These are phyloP conservation scores for Cantharis nigra DNA, from an alignment of 2,888 invertebrate species.

Conservation along the genomic window DNA sequence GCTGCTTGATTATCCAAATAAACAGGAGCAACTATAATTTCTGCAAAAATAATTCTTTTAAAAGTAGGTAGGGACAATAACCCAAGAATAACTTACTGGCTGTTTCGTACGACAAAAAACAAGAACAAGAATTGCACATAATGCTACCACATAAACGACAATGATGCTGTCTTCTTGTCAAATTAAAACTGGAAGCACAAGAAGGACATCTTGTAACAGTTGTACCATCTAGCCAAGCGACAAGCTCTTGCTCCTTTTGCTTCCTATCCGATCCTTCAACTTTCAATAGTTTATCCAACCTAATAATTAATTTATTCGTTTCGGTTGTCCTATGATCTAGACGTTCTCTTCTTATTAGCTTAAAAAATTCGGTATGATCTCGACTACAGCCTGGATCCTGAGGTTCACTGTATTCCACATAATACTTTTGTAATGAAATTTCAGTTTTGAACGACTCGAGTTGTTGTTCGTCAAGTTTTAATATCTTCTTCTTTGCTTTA, in stretches of 20 bases:
- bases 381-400: conserved; percentile 70
- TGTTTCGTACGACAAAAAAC: conserved; percentile 77
- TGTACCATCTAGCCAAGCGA: conserved; percentile 92
- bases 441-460: conserved; percentile 64
- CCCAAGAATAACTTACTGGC: conserved; percentile 67
- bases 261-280: conserved; percentile 74
- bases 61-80: neutral
- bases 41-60: conserved; percentile 34
- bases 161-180: conserved; percentile 91
- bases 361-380: conserved; percentile 77
- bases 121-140: conserved; percentile 90
- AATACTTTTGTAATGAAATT: conserved; percentile 46
- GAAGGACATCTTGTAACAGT: conserved; percentile 88
- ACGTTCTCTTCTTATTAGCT: conserved; percentile 65
- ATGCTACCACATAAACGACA: conserved; percentile 93
- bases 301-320: conserved; percentile 93
- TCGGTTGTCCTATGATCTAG: conserved; percentile 90
- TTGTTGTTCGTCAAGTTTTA: conserved; percentile 74
- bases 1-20: conserved; percentile 45
- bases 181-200: conserved; percentile 86
- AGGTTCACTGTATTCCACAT: conserved; percentile 59
- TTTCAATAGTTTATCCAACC: conserved; percentile 87
- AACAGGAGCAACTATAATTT: conserved; percentile 51
- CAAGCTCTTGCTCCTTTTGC: conserved; percentile 74
- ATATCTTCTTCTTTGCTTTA: conserved; percentile 88